A percentile compares a stretch with the other conserved stretches of the same genome.
phyloP scores from a whole-genome alignment of 2,113 vertebrate species.

The Sturnus vulgaris region DNA sequence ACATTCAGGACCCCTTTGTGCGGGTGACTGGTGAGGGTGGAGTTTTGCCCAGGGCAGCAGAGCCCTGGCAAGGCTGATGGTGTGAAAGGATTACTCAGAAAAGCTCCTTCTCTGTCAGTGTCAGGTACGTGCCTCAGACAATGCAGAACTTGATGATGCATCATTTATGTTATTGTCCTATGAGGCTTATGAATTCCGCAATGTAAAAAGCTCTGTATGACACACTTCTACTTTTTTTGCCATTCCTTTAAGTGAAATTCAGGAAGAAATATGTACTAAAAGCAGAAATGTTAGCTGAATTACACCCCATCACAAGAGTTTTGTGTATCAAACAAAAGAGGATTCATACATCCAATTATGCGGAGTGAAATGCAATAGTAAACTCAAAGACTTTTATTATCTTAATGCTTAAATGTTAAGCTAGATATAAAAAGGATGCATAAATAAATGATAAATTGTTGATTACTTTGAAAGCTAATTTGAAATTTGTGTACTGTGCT shows the following conservation, averaged over 20 bases:
- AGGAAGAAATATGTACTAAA: background rate
- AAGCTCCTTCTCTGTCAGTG: background rate
- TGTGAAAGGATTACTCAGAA: background rate
- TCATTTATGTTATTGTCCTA: slow-evolving; percentile 28
- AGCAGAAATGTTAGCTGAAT: background rate
- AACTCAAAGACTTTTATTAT: slow-evolving; percentile 6
- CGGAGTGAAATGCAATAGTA: slow-evolving; percentile 6
- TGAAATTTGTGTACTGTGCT: background rate
- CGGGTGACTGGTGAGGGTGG: background rate
- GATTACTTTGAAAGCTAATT: slow-evolving; percentile 36
- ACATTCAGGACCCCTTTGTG: background rate
- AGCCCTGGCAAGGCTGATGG: background rate
- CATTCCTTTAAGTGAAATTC: background rate
- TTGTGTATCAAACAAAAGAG: slow-evolving; percentile 2
- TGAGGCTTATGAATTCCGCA: background rate
- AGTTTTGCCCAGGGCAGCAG: background rate
- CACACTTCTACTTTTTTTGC: background rate
- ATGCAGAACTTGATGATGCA: background rate
- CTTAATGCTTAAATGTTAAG: slow-evolving; percentile 24
- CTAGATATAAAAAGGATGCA: background rate
- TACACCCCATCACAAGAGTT: background rate
- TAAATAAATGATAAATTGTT: slow-evolving; percentile 60
- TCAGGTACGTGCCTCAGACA: background rate
- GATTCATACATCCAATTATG: background rate
- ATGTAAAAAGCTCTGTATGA: background rate